Percentiles rank a stretch among this genome's conserved stretches.
Evolutionary conservation across 2,888 invertebrate species (phyloP).

Genomic region (Standfussiana lucernea): DNA sequence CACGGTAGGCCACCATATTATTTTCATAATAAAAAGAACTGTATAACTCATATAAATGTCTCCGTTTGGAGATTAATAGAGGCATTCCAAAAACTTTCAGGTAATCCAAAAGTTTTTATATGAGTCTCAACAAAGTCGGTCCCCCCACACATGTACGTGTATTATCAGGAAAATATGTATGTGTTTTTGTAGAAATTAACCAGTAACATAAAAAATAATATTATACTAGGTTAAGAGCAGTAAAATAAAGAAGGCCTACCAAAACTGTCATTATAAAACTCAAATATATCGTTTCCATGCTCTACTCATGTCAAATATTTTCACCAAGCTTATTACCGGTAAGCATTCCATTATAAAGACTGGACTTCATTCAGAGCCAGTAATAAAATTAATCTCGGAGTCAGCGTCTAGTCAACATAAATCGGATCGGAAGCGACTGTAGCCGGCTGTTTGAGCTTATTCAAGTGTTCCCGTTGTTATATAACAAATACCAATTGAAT

Average conservation of each 20-base stretch:
- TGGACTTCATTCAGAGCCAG: slow-evolving; percentile 33
- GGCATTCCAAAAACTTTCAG: slow-evolving; percentile 52
- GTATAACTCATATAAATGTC: slow-evolving; percentile 60
- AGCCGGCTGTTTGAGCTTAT: slow-evolving; percentile 66
- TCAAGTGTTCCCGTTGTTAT: slow-evolving; percentile 66
- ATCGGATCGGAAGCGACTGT: slow-evolving; percentile 75
- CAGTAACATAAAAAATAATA: neutral
- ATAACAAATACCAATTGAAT: slow-evolving; percentile 61
- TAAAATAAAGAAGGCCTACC: neutral
- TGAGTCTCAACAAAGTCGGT: slow-evolving; percentile 21
- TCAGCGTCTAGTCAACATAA: slow-evolving; percentile 70
- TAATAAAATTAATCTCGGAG: slow-evolving; percentile 72
- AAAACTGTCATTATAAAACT: neutral
- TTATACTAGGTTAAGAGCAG: neutral
- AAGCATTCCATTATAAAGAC: slow-evolving; percentile 6
- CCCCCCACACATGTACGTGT: neutral
- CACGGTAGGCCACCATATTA: slow-evolving; percentile 24
- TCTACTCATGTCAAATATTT: neutral
- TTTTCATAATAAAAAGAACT: slow-evolving; percentile 50
- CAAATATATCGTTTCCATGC: neutral
- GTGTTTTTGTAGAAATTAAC: neutral
- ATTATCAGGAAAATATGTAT: slow-evolving; percentile 3
- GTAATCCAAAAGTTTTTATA: slow-evolving; percentile 46
- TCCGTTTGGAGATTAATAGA: slow-evolving; percentile 55
- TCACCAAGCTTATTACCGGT: neutral